phyloP scores from a whole-genome alignment of 2,113 vertebrate genomes.

The Carlito syrichta region DNA sequence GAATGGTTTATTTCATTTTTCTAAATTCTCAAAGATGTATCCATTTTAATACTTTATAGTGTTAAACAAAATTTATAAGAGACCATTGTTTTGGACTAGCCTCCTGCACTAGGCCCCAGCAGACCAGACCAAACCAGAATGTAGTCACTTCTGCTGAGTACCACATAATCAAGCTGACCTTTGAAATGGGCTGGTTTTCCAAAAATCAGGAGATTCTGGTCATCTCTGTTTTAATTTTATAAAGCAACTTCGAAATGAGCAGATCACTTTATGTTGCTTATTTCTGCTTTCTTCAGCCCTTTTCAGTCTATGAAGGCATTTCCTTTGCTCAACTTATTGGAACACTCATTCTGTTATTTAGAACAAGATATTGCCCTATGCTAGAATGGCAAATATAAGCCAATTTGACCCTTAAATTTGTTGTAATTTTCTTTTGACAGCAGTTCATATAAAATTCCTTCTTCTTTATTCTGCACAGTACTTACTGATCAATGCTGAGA shows the following conservation, averaged over 20 bases:
- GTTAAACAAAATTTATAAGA: not conserved
- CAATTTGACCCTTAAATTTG: not conserved
- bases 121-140: not conserved
- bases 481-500: not conserved
- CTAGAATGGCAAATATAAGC: not conserved
- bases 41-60: not conserved
- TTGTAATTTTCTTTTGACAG: not conserved
- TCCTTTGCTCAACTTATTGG: not conserved
- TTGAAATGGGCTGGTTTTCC: not conserved
- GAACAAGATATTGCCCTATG: not conserved
- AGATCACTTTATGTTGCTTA: not conserved
- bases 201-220: not conserved
- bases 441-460: not conserved
- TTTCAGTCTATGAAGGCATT: not conserved
- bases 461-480: not conserved
- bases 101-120: not conserved
- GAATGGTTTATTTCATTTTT: not conserved
- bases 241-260: not conserved
- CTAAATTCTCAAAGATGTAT: not conserved
- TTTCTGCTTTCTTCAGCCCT: not conserved
- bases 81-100: not conserved
- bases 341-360: not conserved
- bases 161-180: not conserved
- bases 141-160: not conserved
- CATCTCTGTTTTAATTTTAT: not conserved